Base-by-base conservation (phyloP, 2,113 vertebrate species). In the Carettochelys insculpta region DNA sequence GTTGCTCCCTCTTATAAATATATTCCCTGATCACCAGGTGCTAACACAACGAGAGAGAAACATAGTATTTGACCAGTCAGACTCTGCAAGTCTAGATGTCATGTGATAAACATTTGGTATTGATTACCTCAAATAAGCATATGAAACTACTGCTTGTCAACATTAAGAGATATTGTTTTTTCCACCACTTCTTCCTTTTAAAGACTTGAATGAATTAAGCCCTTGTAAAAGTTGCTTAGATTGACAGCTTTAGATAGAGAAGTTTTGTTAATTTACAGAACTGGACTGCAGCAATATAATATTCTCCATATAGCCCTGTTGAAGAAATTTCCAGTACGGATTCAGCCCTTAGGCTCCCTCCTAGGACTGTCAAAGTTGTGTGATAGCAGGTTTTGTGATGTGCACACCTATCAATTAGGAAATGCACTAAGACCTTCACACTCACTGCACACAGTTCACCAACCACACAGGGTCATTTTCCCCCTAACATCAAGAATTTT, bases 1-100 rank as follows among this genome's bases (percentile, higher is more conserved):
- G 45, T 45, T 89, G 54, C 77, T 50, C 45, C 54, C 27, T 56
- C 27, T 56, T 56, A 31, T 83, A 94, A 73, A 90, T 50, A 73
- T 16, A 79, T 53, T 45, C 25, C 90, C 5, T 5, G 52, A 87
- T 65, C 73, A 95, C 83, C 85, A 88, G 71, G 92, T 87, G 27
- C 84, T 94, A 92, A 89, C 78, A 87, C 51, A 77, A 92, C 19
- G 87, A 92, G 83, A 94, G 90, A 88, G 24, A 75, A 22, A 73
- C 7, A 75, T 3, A 89, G 90, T 92, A 24, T 78, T 12, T 61
- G 4, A 13, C 61, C 56, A 86, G 65, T 93, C 76, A 94, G 90
- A 94, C 13, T 43, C 9, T 45, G 38, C 68, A 41, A 43, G 24
- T 11, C 71, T 75, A 41, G 41, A 88, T 3, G 53, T 81, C 38